phyloP scores from a whole-genome alignment of 2,113 vertebrate species.

The Festucalex cinctus region DNA sequence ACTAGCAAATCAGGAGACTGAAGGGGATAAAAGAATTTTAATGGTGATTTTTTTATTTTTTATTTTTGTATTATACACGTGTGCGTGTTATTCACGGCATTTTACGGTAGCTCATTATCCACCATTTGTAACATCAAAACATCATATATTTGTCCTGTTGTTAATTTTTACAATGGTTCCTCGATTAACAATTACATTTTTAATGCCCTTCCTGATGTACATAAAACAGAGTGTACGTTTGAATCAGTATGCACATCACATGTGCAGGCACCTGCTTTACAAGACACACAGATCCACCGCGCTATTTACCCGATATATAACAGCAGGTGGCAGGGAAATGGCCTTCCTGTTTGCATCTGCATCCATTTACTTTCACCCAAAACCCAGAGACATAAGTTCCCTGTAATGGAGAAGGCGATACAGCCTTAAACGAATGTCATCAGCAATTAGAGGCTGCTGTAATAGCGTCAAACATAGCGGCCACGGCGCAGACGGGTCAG shows the following conservation, averaged over 20 bases:
- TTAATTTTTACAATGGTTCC: too few relatives aligned
- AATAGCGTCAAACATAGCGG: slow-evolving; percentile 58
- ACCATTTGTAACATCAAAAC: too few relatives aligned
- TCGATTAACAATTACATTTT: not conserved
- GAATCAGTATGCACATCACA: slow-evolving; percentile 5
- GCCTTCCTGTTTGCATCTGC: not conserved
- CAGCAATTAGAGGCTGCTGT: slow-evolving; percentile 71
- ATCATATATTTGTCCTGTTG: not conserved
- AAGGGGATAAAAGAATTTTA: too few relatives aligned
- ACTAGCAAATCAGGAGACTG: too few relatives aligned
- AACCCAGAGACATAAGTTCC: slow-evolving; percentile 43
- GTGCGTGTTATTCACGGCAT: too few relatives aligned
- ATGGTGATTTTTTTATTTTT: too few relatives aligned
- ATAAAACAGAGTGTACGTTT: not conserved
- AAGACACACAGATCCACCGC: slow-evolving; percentile 14
- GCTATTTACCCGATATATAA: not conserved
- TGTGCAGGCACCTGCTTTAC: slow-evolving; percentile 25
- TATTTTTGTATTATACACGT: too few relatives aligned
- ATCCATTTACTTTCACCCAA: slow-evolving; percentile 14
- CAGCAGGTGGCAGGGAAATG: not conserved
- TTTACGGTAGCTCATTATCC: too few relatives aligned
- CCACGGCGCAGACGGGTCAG: slow-evolving; percentile 58
- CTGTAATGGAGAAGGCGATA: slow-evolving; percentile 63
- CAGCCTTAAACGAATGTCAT: slow-evolving; percentile 71
- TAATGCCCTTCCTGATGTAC: not conserved